Evolutionary conservation across 1,140 invertebrate species (phyloP), one percentile per base, ranked within the genome.

Genomic region (Nomia melanderi): DNA sequence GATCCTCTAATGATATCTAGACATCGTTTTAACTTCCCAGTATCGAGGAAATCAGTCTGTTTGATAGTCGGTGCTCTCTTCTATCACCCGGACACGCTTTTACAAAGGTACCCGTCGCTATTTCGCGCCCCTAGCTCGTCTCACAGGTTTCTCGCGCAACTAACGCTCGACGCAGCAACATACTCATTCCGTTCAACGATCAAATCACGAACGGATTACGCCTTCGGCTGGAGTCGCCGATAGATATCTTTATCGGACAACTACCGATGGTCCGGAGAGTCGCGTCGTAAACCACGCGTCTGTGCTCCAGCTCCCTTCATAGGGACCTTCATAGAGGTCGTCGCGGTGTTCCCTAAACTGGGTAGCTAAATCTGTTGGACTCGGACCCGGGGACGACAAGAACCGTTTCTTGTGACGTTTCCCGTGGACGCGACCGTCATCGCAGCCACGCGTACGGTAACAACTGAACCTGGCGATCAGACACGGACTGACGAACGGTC

Each of bases 401-500:
- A 27, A 33, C 14, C 36, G 36, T 29, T 20, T 54, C n/a, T 31
- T 25, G 65, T 31, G 53, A 67, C 65, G 50, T 54, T 25, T 29
- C 29, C 25, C 56, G 33, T 29, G 57, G 27, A 29, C 41, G 50
- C 27, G 47, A 77, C 50, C n/a, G n/a, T 44, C 44, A 23, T 82
- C 31, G 47, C 41, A 47, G 12, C 50, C 33, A 23, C 50, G 65
- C 31, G 74, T 82, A 47, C 63, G 62, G 25, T 69, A 67, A 41
- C 71, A 41, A n/a, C 31, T 56, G 44, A 65, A 72, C 66, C 64
- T 47, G 14, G 76, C 33, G 27, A 76, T 65, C 59, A 8, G 56
- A 64, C 57, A 44, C 31, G 33, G 25, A 23, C 69, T 80, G 54
- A 62, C 83, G 83, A 74, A 88, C 85, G 90, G 91, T 92, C 92